Conservation (phyloP, 2,113 vertebrate species). For the Leucosticte australis region DNA sequence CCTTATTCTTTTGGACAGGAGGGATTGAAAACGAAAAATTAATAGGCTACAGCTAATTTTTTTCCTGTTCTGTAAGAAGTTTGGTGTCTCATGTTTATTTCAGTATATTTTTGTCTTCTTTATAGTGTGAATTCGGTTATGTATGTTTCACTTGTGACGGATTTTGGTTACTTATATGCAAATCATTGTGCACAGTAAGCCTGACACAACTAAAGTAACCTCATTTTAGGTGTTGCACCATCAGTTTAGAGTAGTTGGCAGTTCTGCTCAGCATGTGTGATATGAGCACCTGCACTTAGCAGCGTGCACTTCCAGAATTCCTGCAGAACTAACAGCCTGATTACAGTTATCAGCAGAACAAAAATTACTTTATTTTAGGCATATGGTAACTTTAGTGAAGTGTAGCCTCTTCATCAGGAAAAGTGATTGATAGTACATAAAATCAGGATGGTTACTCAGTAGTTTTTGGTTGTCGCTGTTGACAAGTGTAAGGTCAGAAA, state of each 20-base stretch:
- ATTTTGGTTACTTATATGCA: background rate
- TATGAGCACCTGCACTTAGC: background rate
- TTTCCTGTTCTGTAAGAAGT: background rate
- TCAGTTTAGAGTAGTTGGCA: background rate
- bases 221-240: background rate
- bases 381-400: background rate
- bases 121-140: fast-evolving
- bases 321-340: background rate
- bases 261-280: background rate
- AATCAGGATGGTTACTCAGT: background rate
- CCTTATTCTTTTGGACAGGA: background rate
- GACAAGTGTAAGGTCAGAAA: background rate
- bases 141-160: background rate
- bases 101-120: background rate
- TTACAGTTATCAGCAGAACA: background rate
- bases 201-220: fast-evolving
- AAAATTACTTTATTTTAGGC: background rate
- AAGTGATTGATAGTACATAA: background rate
- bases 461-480: background rate
- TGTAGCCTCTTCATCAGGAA: background rate
- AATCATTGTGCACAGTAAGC: fast-evolving
- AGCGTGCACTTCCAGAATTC: background rate
- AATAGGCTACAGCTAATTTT: background rate
- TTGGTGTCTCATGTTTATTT: background rate
- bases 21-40: background rate